These are phyloP conservation scores for Mareca strepera DNA, from an alignment of 2,797 vertebrate genomes.

Conservation along the genomic window DNA sequence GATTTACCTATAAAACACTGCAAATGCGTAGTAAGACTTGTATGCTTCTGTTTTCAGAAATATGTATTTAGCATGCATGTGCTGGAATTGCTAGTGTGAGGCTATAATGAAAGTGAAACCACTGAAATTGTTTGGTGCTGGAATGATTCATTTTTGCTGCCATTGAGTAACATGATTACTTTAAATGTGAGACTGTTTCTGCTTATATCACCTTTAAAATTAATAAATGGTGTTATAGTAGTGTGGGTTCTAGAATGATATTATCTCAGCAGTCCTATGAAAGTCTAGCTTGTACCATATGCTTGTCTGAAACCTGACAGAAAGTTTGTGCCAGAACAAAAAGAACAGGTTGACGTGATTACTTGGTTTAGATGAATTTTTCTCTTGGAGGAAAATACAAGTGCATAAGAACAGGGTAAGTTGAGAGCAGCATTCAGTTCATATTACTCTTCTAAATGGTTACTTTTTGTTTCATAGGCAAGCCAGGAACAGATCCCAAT, in stretches of 20 bases:
- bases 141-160: neutral
- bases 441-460: neutral
- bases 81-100: constrained; percentile 27
- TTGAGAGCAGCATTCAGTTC: neutral
- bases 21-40: constrained; percentile 8
- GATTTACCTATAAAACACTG: neutral
- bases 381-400: neutral
- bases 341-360: neutral
- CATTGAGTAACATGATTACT: neutral
- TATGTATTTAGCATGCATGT: constrained; percentile 16
- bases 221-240: neutral
- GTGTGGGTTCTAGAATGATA: neutral
- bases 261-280: neutral
- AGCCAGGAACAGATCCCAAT: constrained; percentile 96
- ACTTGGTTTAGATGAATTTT: neutral
- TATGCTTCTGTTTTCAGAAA: constrained; percentile 50
- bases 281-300: neutral
- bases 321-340: neutral
- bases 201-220: neutral
- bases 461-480: constrained; percentile 81
- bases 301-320: neutral
- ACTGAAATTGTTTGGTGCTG: neutral
- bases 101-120: constrained; percentile 4
- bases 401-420: neutral
- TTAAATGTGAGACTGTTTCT: neutral